Evolutionary conservation across 2,888 invertebrate genomes (phyloP).

Genomic region (Synanthedon vespiformis): DNA sequence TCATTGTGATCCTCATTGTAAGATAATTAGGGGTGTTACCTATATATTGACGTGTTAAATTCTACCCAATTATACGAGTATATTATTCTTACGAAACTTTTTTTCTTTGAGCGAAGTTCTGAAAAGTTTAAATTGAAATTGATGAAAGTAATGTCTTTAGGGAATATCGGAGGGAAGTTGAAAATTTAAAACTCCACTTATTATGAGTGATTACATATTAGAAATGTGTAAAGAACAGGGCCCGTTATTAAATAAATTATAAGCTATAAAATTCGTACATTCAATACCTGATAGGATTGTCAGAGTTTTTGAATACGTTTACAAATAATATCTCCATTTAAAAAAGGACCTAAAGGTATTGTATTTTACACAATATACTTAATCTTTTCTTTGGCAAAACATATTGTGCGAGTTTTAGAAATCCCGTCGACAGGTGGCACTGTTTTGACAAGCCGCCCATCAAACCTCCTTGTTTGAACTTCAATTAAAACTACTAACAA

Average conservation of each 20-base stretch:
- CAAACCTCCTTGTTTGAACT: constrained; percentile 24
- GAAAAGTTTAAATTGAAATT: constrained; percentile 31
- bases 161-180: constrained; percentile 14
- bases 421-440: constrained; percentile 26
- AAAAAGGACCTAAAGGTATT: too few species aligned
- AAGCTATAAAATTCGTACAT: too few species aligned
- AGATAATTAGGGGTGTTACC: too few species aligned
- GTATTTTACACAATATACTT: too few species aligned
- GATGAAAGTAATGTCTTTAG: constrained; percentile 22
- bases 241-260: too few species aligned
- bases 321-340: too few species aligned
- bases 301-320: too few species aligned
- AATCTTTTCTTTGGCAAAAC: not conserved
- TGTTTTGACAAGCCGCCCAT: constrained; percentile 31
- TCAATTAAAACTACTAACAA: constrained; percentile 51
- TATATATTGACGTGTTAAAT: too few species aligned
- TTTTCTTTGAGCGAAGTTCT: constrained; percentile 1
- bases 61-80: too few species aligned
- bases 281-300: too few species aligned
- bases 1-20: too few species aligned
- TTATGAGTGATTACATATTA: constrained; percentile 21
- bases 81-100: too few species aligned
- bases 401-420: not conserved
- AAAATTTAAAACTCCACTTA: constrained; percentile 15
- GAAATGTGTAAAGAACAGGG: not conserved